A percentile compares a stretch with the other conserved stretches of the same genome.
Conservation (phyloP, 2,797 vertebrate genomes). For the Diglossa cyanea region DNA sequence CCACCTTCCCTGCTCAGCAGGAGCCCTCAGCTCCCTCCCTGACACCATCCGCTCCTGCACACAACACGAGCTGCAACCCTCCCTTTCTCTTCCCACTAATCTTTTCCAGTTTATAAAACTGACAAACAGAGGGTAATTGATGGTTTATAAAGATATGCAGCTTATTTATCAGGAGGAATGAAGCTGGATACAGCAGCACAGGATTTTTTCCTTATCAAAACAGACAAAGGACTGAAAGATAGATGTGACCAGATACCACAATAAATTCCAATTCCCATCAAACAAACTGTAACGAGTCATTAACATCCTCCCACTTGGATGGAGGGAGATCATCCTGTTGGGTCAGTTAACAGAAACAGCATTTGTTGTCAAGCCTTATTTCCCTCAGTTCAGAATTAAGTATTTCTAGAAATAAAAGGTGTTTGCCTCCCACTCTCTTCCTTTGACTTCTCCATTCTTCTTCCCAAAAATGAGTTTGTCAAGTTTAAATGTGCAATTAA, state of each 20-base stretch:
- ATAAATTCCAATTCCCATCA: conserved; percentile 20
- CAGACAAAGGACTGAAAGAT: not conserved
- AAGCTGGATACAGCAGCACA: not conserved
- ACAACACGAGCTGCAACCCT: not conserved
- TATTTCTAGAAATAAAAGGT: not conserved
- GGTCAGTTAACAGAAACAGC: not conserved
- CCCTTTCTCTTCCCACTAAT: not conserved
- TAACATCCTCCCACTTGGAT: not conserved
- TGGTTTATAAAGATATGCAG: conserved; percentile 21
- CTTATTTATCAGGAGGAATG: conserved; percentile 29
- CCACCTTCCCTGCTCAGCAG: fast-evolving
- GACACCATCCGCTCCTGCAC: fast-evolving
- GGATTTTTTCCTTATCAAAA: conserved; percentile 53
- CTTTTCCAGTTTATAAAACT: conserved; percentile 30
- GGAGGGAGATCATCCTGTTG: not conserved
- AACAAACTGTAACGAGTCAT: not conserved
- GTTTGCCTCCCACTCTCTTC: not conserved
- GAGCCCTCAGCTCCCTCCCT: not conserved
- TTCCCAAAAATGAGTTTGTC: not conserved
- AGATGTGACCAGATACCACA: conserved; percentile 12
- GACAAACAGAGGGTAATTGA: conserved; percentile 34
- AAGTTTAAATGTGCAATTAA: not conserved
- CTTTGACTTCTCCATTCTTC: not conserved
- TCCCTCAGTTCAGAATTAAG: not conserved
- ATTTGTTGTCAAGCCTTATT: not conserved